These are phyloP conservation scores for Peucedramus taeniatus DNA, from an alignment of 2,113 vertebrate genomes.

Conservation along the genomic window DNA sequence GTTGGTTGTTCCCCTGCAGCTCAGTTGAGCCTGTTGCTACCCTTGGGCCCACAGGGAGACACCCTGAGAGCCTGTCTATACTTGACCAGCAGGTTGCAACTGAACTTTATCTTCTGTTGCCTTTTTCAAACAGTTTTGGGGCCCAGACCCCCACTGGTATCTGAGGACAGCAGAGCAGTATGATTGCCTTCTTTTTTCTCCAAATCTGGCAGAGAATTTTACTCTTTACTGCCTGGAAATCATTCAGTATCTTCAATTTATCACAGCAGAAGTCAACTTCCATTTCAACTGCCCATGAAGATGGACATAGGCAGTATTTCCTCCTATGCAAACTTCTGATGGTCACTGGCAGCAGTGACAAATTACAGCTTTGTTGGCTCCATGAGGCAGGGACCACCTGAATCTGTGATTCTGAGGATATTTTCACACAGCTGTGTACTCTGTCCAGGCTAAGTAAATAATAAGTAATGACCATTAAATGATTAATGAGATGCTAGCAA, in stretches of 20 bases:
- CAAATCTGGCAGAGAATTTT: neutral
- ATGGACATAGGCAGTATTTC: neutral
- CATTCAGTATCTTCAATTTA: neutral
- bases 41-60: neutral
- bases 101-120: neutral
- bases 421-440: neutral
- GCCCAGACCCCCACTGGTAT: neutral
- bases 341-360: neutral
- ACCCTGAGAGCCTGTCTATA: neutral
- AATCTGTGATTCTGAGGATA: neutral
- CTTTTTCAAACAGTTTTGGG: neutral
- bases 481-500: conserved; percentile 12
- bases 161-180: neutral
- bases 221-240: neutral
- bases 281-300: neutral
- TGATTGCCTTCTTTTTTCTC: neutral
- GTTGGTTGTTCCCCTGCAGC: neutral
- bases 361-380: neutral
- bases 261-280: neutral
- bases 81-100: neutral
- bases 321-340: neutral
- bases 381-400: neutral
- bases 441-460: neutral
- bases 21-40: neutral
- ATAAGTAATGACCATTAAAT: neutral